phyloP scores from a whole-genome alignment of 1,140 invertebrate genomes.

The Ganaspis sp. region DNA sequence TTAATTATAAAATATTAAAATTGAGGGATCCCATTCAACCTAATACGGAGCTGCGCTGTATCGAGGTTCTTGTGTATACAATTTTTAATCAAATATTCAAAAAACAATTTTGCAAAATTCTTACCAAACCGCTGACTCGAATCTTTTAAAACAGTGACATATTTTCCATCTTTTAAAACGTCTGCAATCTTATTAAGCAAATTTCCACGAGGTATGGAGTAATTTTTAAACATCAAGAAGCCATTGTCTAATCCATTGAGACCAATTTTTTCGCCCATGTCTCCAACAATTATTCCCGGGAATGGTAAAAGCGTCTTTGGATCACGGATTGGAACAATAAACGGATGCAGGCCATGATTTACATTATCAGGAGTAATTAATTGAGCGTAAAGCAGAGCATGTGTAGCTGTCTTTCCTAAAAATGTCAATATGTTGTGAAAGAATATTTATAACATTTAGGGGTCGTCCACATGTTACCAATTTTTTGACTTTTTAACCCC shows the following conservation, averaged over 20 bases:
- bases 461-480: too few species aligned
- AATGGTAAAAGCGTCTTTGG: constrained; percentile 83
- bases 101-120: not conserved
- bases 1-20: too few species aligned
- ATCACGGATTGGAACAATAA: constrained; percentile 88
- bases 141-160: constrained; percentile 86
- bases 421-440: constrained; percentile 46
- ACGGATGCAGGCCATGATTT: constrained; percentile 90
- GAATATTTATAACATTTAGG: not conserved
- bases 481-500: too few species aligned
- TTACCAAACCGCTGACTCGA: constrained; percentile 84
- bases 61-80: too few species aligned
- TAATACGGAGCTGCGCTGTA: too few species aligned
- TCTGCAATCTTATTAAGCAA: constrained; percentile 92
- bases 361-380: constrained; percentile 81
- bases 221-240: constrained; percentile 92
- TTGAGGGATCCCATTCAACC: too few species aligned
- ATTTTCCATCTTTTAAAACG: constrained; percentile 89
- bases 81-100: too few species aligned
- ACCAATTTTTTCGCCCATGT: constrained; percentile 93
- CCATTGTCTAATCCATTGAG: constrained; percentile 95
- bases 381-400: constrained; percentile 92
- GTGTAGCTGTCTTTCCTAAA: constrained; percentile 88
- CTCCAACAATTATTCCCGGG: constrained; percentile 84
- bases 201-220: constrained; percentile 87